Conservation (phyloP, 2,888 invertebrate species). For the Linnaemya tessellans region DNA sequence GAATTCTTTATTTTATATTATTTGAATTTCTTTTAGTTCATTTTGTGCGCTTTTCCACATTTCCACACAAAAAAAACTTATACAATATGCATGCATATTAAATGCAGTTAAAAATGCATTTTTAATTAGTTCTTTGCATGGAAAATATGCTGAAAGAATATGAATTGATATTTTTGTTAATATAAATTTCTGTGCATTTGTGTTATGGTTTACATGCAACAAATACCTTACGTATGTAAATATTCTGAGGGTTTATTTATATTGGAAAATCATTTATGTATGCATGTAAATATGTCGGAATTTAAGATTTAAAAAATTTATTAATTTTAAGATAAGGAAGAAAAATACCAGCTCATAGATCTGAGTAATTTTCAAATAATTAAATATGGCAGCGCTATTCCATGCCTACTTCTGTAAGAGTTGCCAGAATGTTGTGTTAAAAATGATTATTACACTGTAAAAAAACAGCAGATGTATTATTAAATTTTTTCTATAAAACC, state of each 20-base stretch:
- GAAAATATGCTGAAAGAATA: constrained; percentile 46
- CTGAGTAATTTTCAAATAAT: too few relatives aligned
- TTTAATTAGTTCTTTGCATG: constrained; percentile 68
- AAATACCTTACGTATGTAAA: constrained; percentile 25
- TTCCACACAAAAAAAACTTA: constrained; percentile 30
- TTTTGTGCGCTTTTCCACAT: constrained; percentile 19
- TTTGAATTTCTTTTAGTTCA: constrained; percentile 40
- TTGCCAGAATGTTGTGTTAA: too few relatives aligned
- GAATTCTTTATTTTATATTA: constrained; percentile 50
- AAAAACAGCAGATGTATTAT: too few relatives aligned
- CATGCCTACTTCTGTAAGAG: too few relatives aligned
- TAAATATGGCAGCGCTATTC: too few relatives aligned
- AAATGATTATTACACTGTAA: too few relatives aligned
- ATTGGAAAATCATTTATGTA: background rate
- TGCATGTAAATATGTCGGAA: background rate
- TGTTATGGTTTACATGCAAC: constrained; percentile 12
- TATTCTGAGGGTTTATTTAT: constrained; percentile 2
- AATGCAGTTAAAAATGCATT: constrained; percentile 68
- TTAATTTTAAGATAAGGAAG: too few relatives aligned
- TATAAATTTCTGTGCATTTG: background rate
- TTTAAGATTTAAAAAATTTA: too few relatives aligned
- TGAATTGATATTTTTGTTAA: constrained; percentile 26
- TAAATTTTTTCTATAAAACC: too few relatives aligned
- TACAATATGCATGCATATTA: constrained; percentile 71
- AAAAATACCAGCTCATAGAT: too few relatives aligned